phyloP scores from a whole-genome alignment of 1,140 invertebrate species.

The Mamestra configurata region DNA sequence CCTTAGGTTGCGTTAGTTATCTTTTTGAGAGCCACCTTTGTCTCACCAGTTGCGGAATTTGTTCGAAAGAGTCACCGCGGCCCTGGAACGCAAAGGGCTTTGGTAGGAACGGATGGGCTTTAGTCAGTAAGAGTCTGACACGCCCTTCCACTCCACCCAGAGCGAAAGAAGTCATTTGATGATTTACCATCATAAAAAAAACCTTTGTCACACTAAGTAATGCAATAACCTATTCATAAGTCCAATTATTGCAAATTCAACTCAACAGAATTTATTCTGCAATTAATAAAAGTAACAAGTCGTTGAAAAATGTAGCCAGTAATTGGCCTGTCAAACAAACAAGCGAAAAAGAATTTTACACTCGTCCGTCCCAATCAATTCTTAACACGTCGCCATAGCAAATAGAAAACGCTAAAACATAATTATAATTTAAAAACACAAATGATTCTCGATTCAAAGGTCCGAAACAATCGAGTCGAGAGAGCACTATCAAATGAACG shows the following conservation, averaged over 20 bases:
- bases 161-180: too few species aligned
- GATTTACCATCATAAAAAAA: too few species aligned
- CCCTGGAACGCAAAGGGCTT: too few species aligned
- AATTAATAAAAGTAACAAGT: constrained; percentile 21
- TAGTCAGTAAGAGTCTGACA: too few species aligned
- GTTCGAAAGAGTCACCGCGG: too few species aligned
- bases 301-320: constrained; percentile 23
- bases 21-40: background rate
- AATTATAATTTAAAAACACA: constrained; percentile 42
- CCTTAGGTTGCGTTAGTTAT: too few species aligned
- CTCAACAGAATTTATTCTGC: background rate
- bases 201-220: background rate
- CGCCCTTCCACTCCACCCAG: too few species aligned
- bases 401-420: constrained; percentile 38
- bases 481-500: constrained; percentile 59
- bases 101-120: too few species aligned
- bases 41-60: too few species aligned
- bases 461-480: constrained; percentile 59
- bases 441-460: constrained; percentile 53
- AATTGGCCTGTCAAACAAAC: constrained; percentile 42
- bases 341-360: constrained; percentile 25
- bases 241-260: constrained; percentile 15
- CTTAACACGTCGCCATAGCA: constrained; percentile 18
- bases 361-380: constrained; percentile 26
- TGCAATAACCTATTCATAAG: background rate